Evolutionary conservation across 2,797 vertebrate species (phyloP).

Genomic region (Chaenodraco wilsoni): DNA sequence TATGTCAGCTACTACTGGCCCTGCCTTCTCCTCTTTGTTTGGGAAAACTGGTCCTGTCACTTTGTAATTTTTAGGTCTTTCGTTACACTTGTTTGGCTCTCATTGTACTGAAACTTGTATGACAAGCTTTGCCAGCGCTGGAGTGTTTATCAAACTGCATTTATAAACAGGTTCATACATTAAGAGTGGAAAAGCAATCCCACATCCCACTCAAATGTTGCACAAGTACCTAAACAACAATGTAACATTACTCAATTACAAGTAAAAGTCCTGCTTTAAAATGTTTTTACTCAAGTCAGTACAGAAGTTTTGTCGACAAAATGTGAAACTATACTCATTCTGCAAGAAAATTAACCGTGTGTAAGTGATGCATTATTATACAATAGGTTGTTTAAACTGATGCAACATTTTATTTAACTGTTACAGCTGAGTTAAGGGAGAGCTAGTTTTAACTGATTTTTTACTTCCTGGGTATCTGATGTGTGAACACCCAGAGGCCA

Average conservation of each 20-base stretch:
- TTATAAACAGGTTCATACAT: not conserved
- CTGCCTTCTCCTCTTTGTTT: constrained; percentile 56
- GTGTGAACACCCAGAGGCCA: no score
- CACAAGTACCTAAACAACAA: not conserved
- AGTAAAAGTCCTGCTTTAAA: not conserved
- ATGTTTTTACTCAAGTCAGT: not conserved
- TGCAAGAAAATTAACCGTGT: no score
- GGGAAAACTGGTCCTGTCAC: constrained; percentile 73
- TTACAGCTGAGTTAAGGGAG: not conserved
- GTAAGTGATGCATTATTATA: not conserved
- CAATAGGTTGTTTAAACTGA: not conserved
- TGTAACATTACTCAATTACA: not conserved
- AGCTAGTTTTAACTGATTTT: not conserved
- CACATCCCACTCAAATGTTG: not conserved
- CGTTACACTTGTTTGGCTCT: constrained; percentile 46
- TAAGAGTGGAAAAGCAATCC: not conserved
- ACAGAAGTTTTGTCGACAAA: no score
- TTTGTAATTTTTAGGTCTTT: constrained; percentile 61
- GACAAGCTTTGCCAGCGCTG: constrained; percentile 50
- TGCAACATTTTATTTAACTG: not conserved
- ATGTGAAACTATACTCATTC: no score
- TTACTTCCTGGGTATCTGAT: no score
- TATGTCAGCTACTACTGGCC: constrained; percentile 17
- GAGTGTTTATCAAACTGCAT: constrained; percentile 16
- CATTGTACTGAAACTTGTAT: constrained; percentile 58